phyloP scores from a whole-genome alignment of 2,888 invertebrate species.

The Ypsolopha scabrella region DNA sequence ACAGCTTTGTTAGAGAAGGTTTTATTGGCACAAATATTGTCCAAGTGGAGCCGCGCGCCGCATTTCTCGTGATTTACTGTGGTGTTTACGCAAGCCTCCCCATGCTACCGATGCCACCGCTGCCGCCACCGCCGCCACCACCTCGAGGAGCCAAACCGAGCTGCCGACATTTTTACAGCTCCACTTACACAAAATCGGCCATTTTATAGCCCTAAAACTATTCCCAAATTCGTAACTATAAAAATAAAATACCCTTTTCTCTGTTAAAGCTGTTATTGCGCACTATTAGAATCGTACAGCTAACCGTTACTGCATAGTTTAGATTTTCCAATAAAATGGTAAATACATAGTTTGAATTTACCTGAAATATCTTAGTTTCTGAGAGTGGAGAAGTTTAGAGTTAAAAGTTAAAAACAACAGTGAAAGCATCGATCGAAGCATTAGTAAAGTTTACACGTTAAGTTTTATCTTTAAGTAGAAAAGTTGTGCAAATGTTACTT shows the following conservation, averaged over 20 bases:
- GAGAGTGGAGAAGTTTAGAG: background rate
- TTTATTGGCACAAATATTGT: conserved; percentile 68
- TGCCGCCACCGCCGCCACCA: background rate
- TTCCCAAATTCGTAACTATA: background rate
- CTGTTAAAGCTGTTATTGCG: background rate
- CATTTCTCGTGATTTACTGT: conserved; percentile 61
- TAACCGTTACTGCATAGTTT: too few species aligned
- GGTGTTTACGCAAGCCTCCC: conserved; percentile 59
- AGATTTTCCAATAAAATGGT: too few species aligned
- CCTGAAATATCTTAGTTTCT: too few species aligned
- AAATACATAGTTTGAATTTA: too few species aligned
- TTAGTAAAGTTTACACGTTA: conserved; percentile 44
- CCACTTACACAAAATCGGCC: conserved; percentile 43
- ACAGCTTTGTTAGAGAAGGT: conserved; percentile 62
- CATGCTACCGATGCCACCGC: conserved; percentile 17
- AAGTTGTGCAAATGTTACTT: conserved; percentile 44
- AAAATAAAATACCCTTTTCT: background rate
- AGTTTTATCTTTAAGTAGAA: conserved; percentile 55
- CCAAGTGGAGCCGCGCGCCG: conserved; percentile 54
- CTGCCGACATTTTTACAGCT: conserved; percentile 51
- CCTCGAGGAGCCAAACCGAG: conserved; percentile 15
- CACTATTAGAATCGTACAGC: background rate
- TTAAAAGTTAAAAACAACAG: conserved; percentile 34
- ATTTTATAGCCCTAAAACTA: conserved; percentile 28
- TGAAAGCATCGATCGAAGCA: conserved; percentile 39